Evolutionary conservation across 2,888 invertebrate genomes (phyloP).

Genomic region (Margaritifera margaritifera): DNA sequence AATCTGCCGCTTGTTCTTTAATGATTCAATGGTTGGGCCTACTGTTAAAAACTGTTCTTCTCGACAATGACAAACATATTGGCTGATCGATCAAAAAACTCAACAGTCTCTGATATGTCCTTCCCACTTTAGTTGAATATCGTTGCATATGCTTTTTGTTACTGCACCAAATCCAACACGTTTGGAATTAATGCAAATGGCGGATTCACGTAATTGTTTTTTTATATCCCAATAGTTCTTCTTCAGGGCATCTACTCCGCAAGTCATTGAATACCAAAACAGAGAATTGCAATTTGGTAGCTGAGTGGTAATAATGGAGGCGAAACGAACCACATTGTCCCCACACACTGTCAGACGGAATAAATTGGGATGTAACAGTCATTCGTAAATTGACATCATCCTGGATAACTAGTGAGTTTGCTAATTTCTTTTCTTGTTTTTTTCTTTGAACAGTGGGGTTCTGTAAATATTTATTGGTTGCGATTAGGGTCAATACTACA

Average conservation of each 20-base stretch:
- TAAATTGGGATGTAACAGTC: slow-evolving; percentile 13
- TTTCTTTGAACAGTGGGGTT: no score
- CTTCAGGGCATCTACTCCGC: slow-evolving; percentile 13
- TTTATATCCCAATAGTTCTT: slow-evolving; percentile 12
- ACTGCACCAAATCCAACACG: slow-evolving; percentile 3
- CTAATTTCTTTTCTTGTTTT: no score
- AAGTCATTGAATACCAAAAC: slow-evolving; percentile 14
- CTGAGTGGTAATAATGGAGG: slow-evolving; percentile 6
- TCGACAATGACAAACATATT: slow-evolving; percentile 3
- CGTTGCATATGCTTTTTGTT: slow-evolving; percentile 17
- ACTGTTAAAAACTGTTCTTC: slow-evolving; percentile 2
- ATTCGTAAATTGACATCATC: slow-evolving; percentile 12
- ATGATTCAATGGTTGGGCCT: slow-evolving; percentile 13
- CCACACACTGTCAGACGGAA: slow-evolving; percentile 19
- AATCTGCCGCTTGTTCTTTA: slow-evolving; percentile 15
- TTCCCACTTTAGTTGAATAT: slow-evolving; percentile 18
- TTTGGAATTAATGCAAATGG: slow-evolving; percentile 18
- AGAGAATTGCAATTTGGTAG: slow-evolving; percentile 13
- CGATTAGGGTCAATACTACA: no score
- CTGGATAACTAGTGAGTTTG: slow-evolving; percentile 12
- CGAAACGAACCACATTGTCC: slow-evolving; percentile 18
- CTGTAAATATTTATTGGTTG: no score
- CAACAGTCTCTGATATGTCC: slow-evolving; percentile 5
- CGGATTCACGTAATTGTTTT: slow-evolving; percentile 24
- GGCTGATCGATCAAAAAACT: slow-evolving; percentile 14